Percentiles rank a stretch among this genome's conserved stretches.
Conservation (phyloP, 2,113 vertebrate species). For the Phyllostomus discolor region DNA sequence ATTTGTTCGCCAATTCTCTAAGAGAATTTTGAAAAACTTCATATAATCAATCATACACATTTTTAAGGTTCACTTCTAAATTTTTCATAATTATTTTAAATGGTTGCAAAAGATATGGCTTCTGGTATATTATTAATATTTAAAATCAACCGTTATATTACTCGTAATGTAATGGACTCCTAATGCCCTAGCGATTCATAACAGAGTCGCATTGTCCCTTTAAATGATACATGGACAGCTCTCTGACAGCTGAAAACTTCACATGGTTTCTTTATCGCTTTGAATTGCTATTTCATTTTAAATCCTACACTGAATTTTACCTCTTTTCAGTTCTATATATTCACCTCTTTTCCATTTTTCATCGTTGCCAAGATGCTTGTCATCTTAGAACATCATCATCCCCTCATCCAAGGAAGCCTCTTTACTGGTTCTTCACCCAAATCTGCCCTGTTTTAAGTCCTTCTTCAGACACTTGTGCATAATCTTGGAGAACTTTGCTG, state of each 20-base stretch:
- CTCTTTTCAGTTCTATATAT: background rate
- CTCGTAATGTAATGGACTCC: background rate
- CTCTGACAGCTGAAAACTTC: background rate
- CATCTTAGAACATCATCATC: background rate
- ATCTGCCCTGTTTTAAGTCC: background rate
- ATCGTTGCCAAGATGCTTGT: background rate
- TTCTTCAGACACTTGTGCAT: background rate
- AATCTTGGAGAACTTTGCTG: background rate
- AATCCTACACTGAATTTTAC: background rate
- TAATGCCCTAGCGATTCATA: conserved; percentile 9
- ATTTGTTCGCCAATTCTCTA: background rate
- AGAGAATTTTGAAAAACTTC: background rate
- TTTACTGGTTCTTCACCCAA: background rate
- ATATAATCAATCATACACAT: background rate
- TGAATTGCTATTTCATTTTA: background rate
- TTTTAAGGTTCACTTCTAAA: conserved; percentile 23
- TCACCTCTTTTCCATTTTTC: background rate
- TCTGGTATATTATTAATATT: conserved; percentile 19
- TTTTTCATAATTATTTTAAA: conserved; percentile 17
- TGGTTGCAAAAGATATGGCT: background rate
- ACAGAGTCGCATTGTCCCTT: background rate
- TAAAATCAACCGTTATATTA: background rate
- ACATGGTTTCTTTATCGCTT: background rate
- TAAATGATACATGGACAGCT: background rate
- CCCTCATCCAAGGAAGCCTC: background rate